Evolutionary conservation across 2,888 invertebrate species (phyloP).

Genomic region (Dinocampus coccinellae): DNA sequence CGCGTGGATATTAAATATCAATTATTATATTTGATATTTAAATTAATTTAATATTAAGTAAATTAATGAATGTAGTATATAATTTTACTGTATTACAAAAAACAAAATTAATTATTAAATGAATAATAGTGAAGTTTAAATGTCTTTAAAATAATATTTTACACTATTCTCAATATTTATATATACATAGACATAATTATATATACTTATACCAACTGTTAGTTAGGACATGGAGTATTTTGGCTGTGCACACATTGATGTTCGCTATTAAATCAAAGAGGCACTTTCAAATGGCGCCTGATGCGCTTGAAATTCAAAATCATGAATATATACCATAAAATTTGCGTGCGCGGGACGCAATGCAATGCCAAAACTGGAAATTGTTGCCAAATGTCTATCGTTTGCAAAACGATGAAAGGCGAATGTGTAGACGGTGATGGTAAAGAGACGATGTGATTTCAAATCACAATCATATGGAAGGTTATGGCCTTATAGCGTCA

Average conservation of each 20-base stretch:
- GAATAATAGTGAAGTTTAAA: too few species aligned
- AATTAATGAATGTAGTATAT: too few species aligned
- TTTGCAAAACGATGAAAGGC: too few species aligned
- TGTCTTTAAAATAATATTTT: too few species aligned
- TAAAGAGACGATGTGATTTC: slow-evolving; percentile 16
- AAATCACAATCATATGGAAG: neutral
- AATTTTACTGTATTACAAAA: too few species aligned
- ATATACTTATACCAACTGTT: neutral
- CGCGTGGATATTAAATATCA: too few species aligned
- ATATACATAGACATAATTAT: neutral
- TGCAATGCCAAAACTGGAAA: slow-evolving; percentile 26
- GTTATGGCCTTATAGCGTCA: too few species aligned
- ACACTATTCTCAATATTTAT: neutral
- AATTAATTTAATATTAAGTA: too few species aligned
- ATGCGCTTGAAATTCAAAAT: slow-evolving; percentile 62
- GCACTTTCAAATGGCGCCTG: slow-evolving; percentile 61
- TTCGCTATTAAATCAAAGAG: slow-evolving; percentile 65
- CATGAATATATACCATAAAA: slow-evolving; percentile 54
- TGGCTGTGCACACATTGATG: slow-evolving; percentile 53
- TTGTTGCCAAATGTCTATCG: slow-evolving; percentile 48
- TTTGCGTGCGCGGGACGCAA: slow-evolving; percentile 26
- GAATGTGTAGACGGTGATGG: too few species aligned
- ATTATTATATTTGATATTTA: too few species aligned
- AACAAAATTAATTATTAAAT: too few species aligned
- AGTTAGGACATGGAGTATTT: slow-evolving; percentile 38